Percentiles rank a stretch among this genome's conserved stretches.
phyloP scores from a whole-genome alignment of 1,140 invertebrate genomes.

The Macrotrachela quadricornifera region DNA sequence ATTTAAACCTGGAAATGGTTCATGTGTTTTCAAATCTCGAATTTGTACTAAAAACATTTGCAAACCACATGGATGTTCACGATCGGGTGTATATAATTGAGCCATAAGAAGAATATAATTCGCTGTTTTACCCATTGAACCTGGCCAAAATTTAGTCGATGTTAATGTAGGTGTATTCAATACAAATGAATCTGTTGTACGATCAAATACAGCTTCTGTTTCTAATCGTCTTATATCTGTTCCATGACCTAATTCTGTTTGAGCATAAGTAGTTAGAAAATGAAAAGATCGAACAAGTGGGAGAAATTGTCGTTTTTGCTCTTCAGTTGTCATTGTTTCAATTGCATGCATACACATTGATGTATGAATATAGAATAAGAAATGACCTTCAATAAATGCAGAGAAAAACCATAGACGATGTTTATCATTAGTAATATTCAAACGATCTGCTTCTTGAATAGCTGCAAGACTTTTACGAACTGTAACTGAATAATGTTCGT shows the following conservation, averaged over 20 bases:
- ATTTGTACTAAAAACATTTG: slow-evolving; percentile 77
- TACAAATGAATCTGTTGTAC: slow-evolving; percentile 57
- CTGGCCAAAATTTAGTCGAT: slow-evolving; percentile 80
- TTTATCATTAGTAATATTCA: too few species aligned
- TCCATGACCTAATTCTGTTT: slow-evolving; percentile 77
- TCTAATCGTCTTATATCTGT: slow-evolving; percentile 71
- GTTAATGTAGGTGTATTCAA: slow-evolving; percentile 62
- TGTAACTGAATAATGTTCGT: too few species aligned
- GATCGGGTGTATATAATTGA: slow-evolving; percentile 58
- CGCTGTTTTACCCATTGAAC: slow-evolving; percentile 67
- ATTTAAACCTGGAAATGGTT: slow-evolving; percentile 48
- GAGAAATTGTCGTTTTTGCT: too few species aligned
- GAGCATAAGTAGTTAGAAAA: slow-evolving; percentile 85
- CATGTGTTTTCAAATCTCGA: slow-evolving; percentile 58
- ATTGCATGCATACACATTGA: too few species aligned
- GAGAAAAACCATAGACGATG: too few species aligned
- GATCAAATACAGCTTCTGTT: slow-evolving; percentile 71
- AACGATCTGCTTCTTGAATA: too few species aligned
- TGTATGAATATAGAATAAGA: too few species aligned
- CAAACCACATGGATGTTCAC: slow-evolving; percentile 58
- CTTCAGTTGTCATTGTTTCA: too few species aligned
- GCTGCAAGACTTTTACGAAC: too few species aligned
- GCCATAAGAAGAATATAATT: slow-evolving; percentile 67
- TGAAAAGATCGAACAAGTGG: too few species aligned
- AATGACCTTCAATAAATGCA: too few species aligned